A percentile compares a stretch with the other conserved stretches of the same genome.
These are phyloP conservation scores for Caenorhabditis panamensis DNA, from an alignment of 2,888 invertebrate species.

Conservation along the genomic window DNA sequence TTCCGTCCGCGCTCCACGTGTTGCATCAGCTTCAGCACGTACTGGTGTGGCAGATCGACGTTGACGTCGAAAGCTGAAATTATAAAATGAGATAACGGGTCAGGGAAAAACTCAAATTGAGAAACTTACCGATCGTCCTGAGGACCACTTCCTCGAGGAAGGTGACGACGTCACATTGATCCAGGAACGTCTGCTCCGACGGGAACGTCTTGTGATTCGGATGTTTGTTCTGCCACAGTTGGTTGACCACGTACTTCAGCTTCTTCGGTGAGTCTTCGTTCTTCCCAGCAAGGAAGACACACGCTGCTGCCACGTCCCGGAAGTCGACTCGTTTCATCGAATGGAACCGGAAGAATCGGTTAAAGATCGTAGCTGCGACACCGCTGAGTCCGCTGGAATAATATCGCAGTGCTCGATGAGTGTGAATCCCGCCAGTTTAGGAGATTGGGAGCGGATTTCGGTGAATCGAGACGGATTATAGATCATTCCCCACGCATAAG, in stretches of 20 bases:
- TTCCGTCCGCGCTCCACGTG: slow-evolving; percentile 89
- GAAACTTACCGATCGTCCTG: slow-evolving; percentile 39
- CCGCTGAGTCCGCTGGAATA: slow-evolving; percentile 84
- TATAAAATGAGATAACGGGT: not conserved
- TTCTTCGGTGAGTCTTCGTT: slow-evolving; percentile 98
- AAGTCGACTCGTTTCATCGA: slow-evolving; percentile 93
- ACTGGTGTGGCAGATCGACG: slow-evolving; percentile 97
- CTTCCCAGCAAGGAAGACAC: slow-evolving; percentile 96
- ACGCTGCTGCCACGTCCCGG: slow-evolving; percentile 91
- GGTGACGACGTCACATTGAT: slow-evolving; percentile 35
- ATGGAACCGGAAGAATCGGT: slow-evolving; percentile 98
- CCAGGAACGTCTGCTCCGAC: slow-evolving; percentile 31
- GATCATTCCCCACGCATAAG: not conserved
- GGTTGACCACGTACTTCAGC: slow-evolving; percentile 95
- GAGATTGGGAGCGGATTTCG: slow-evolving; percentile 38
- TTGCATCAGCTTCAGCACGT: slow-evolving; percentile 96
- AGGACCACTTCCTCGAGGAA: slow-evolving; percentile 44
- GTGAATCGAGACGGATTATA: not conserved
- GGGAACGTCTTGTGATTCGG: slow-evolving; percentile 78
- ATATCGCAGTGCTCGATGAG: slow-evolving; percentile 58
- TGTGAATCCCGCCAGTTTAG: not conserved
- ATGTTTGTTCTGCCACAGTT: slow-evolving; percentile 91
- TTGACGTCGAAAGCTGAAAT: slow-evolving; percentile 92
- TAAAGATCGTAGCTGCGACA: slow-evolving; percentile 99
- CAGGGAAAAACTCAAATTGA: not conserved